Percentiles rank a stretch among this genome's conserved stretches.
These are phyloP conservation scores for Tiliqua scincoides DNA, from an alignment of 2,113 vertebrate species.

Conservation along the genomic window DNA sequence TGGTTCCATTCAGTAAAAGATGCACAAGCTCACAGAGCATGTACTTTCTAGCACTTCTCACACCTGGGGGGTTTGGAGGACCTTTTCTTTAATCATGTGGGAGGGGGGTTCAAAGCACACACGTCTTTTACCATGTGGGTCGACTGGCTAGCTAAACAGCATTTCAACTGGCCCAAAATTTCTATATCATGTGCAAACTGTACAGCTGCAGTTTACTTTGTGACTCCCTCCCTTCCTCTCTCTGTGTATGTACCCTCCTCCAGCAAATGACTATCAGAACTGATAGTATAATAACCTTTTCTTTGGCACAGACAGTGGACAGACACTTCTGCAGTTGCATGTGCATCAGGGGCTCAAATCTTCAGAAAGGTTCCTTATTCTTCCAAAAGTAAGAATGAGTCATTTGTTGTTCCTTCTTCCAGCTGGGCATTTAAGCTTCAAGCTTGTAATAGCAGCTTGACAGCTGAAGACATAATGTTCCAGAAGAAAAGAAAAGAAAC, in stretches of 20 bases:
- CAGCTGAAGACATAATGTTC: slow-evolving; percentile 53
- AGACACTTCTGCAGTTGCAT: not conserved
- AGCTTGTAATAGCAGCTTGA: slow-evolving; percentile 60
- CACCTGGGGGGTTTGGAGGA: no score
- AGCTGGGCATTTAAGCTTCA: slow-evolving; percentile 57
- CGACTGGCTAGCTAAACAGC: no score
- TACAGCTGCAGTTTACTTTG: not conserved
- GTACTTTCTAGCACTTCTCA: no score
- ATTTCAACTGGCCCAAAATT: no score
- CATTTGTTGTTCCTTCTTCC: slow-evolving; percentile 55
- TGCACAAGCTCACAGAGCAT: no score
- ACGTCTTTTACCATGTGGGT: no score
- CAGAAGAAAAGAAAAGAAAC: slow-evolving; percentile 43
- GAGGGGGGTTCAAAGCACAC: no score
- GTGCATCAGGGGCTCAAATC: not conserved
- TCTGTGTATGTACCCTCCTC: no score
- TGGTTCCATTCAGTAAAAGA: no score
- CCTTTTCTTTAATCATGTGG: no score
- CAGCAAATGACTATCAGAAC: not conserved
- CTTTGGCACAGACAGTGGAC: not conserved
- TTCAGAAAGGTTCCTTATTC: slow-evolving; percentile 8
- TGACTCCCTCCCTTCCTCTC: not conserved
- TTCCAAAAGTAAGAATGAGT: slow-evolving; percentile 37
- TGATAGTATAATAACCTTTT: not conserved
- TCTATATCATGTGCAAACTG: not conserved